Evolutionary conservation across 2,113 vertebrate genomes (phyloP).

Genomic region (Sitta europaea): DNA sequence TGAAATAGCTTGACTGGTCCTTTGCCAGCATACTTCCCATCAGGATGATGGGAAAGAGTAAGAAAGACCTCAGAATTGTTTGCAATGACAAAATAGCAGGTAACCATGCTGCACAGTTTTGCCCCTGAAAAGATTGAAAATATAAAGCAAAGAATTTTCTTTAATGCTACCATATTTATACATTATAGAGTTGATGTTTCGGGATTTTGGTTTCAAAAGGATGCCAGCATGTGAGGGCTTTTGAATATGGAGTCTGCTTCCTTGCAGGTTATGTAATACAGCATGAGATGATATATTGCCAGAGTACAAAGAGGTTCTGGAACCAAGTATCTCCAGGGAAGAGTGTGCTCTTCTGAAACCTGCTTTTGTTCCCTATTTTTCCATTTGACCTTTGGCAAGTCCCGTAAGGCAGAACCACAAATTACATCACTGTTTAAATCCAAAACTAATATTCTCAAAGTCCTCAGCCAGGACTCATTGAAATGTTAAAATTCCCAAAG

Average conservation of each 20-base stretch:
- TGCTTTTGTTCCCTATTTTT: neutral
- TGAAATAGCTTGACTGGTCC: conserved; percentile 38
- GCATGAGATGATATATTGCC: neutral
- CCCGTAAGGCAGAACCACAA: neutral
- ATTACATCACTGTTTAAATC: neutral
- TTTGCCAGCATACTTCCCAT: conserved; percentile 46
- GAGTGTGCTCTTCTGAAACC: neutral
- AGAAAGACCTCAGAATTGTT: neutral
- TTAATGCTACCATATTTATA: neutral
- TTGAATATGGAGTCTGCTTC: neutral
- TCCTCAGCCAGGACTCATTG: neutral
- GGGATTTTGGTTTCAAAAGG: neutral
- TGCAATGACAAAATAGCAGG: neutral
- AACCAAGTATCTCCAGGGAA: neutral
- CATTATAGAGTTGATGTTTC: neutral
- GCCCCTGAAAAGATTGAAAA: neutral
- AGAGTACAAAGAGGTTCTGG: neutral
- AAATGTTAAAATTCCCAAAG: neutral
- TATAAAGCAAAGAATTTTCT: neutral
- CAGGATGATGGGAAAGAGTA: neutral
- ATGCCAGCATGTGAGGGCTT: neutral
- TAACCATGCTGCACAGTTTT: neutral
- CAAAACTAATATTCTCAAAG: neutral
- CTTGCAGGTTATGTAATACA: neutral
- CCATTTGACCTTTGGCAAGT: neutral